Conservation (phyloP, 2,113 vertebrate species). For the Calypte anna region DNA sequence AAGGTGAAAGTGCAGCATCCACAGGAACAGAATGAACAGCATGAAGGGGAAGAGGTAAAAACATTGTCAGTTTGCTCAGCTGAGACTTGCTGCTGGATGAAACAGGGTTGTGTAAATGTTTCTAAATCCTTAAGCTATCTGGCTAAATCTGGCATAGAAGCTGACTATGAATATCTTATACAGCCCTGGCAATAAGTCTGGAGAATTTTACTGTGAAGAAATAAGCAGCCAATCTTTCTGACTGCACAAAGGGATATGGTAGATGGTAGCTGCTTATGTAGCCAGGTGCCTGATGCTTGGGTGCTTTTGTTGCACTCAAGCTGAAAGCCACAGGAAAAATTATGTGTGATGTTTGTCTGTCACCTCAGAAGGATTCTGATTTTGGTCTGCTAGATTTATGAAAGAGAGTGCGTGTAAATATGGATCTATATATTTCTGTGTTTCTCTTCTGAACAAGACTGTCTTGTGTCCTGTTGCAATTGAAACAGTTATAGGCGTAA, state of each 20-base stretch:
- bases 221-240: not conserved
- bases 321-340: not conserved
- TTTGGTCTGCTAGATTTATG: not conserved
- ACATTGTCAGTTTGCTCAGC: not conserved
- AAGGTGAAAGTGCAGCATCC: not conserved
- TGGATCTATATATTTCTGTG: not conserved
- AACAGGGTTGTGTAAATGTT: not conserved
- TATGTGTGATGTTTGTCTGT: not conserved
- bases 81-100: not conserved
- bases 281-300: not conserved
- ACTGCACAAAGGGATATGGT: not conserved
- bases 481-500: not conserved
- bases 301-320: not conserved
- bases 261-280: not conserved
- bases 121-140: not conserved
- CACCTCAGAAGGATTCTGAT: not conserved
- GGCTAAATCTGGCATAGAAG: not conserved
- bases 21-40: not conserved
- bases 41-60: not conserved
- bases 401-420: not conserved
- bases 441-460: not conserved
- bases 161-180: not conserved
- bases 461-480: not conserved
- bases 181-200: not conserved
- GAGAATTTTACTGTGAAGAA: not conserved